phyloP scores from a whole-genome alignment of 2,888 invertebrate genomes.

The Hirtodrosophila duncani region DNA sequence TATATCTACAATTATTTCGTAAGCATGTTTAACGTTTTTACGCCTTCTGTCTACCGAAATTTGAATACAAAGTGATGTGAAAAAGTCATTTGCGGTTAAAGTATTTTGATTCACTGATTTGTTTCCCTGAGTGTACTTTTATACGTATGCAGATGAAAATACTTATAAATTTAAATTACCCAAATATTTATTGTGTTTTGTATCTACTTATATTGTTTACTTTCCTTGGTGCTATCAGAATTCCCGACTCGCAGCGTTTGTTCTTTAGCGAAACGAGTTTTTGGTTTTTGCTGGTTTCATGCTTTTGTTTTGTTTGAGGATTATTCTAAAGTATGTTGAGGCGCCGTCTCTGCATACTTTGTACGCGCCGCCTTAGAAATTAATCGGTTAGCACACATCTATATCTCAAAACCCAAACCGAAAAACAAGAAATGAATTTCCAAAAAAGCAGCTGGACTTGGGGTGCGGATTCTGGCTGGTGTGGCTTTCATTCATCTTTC shows the following conservation, averaged over 20 bases:
- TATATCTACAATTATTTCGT: too few relatives aligned
- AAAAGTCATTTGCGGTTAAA: too few relatives aligned
- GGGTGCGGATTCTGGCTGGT: constrained; percentile 3
- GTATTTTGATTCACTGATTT: too few relatives aligned
- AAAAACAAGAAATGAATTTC: constrained; percentile 44
- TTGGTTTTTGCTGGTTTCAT: neutral
- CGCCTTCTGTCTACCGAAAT: too few relatives aligned
- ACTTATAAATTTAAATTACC: too few relatives aligned
- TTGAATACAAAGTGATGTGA: too few relatives aligned
- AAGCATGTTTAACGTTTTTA: too few relatives aligned
- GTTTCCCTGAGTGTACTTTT: too few relatives aligned
- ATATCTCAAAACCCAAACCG: constrained; percentile 11
- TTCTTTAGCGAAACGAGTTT: constrained; percentile 64
- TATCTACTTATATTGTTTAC: constrained; percentile 37
- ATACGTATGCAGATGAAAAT: too few relatives aligned
- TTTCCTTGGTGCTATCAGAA: constrained; percentile 38
- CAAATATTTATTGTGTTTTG: constrained; percentile 14
- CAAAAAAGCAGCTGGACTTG: constrained; percentile 37
- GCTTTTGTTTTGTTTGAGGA: constrained; percentile 12
- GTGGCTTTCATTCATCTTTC: constrained; percentile 34
- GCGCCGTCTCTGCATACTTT: constrained; percentile 16
- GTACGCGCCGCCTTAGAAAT: constrained; percentile 29
- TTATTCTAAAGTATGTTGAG: too few relatives aligned
- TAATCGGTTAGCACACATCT: constrained; percentile 14
- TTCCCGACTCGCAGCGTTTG: constrained; percentile 45